Conservation (phyloP, 2,113 vertebrate species). For the Mesitornis unicolor region DNA sequence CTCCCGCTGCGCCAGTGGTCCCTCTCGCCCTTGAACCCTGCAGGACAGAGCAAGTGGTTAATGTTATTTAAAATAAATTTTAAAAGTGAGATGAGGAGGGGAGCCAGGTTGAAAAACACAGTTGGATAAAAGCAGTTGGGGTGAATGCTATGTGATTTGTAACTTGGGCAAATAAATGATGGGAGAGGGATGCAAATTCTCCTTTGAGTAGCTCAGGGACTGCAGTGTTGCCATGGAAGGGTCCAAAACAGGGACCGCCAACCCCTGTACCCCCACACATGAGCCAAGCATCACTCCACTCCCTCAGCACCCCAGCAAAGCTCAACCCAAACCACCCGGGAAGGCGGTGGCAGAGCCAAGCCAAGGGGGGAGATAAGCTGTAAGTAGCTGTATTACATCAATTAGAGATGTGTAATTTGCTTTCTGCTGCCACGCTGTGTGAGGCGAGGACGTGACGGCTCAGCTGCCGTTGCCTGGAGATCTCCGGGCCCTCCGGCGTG, state of each 20-base stretch:
- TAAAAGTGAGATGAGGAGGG: neutral
- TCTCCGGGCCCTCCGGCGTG: neutral
- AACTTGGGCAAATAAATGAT: too few relatives aligned
- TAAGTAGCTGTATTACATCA: constrained; percentile 8
- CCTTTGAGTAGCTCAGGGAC: neutral
- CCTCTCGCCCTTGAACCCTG: constrained; percentile 95
- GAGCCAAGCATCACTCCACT: neutral
- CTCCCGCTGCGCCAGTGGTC: constrained; percentile 95
- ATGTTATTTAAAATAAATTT: neutral
- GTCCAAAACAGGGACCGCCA: neutral
- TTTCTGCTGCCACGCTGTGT: neutral
- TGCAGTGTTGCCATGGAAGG: neutral
- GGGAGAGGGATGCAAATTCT: too few relatives aligned
- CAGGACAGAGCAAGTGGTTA: rapidly evolving
- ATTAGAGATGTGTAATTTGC: constrained; percentile 30
- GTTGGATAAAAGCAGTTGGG: neutral
- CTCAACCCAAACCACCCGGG: neutral
- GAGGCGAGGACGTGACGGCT: neutral
- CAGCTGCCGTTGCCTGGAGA: constrained; percentile 55
- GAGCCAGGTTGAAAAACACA: neutral
- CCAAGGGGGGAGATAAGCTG: neutral
- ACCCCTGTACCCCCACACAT: rapidly evolving
- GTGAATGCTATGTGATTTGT: too few relatives aligned
- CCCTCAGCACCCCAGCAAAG: neutral
- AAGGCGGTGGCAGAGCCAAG: neutral